Evolutionary conservation across 2,113 vertebrate species (phyloP).

Genomic region (Sinocyclocheilus anophthalmus): DNA sequence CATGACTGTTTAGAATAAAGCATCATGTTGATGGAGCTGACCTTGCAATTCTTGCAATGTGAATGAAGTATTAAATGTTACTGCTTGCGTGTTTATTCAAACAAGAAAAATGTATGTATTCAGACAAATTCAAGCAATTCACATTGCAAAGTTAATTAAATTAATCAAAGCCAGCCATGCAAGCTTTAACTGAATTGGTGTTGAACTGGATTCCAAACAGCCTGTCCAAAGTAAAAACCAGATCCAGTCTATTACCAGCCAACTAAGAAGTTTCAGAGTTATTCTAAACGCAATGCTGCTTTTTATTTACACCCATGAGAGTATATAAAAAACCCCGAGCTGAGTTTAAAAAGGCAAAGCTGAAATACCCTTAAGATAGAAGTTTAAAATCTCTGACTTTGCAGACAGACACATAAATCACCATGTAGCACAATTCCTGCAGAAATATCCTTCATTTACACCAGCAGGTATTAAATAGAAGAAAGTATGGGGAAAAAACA

Average conservation of each 20-base stretch:
- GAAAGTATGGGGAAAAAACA: neutral
- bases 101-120: neutral
- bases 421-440: neutral
- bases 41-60: neutral
- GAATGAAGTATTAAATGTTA: slow-evolving; percentile 7
- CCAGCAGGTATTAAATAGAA: slow-evolving; percentile 26
- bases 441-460: slow-evolving; percentile 30
- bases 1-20: neutral
- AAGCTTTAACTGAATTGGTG: neutral
- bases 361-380: slow-evolving; percentile 21
- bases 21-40: neutral
- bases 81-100: neutral
- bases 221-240: neutral
- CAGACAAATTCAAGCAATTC: neutral
- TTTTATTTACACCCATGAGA: slow-evolving; percentile 13
- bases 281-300: neutral
- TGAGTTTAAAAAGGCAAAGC: slow-evolving; percentile 27
- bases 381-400: slow-evolving; percentile 33
- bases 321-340: neutral
- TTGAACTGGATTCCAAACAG: neutral
- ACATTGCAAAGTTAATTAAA: neutral
- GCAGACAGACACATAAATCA: slow-evolving; percentile 43
- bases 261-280: neutral
- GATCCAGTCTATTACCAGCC: neutral
- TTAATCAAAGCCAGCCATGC: neutral